These are phyloP conservation scores for Hyposmocoma kahamanoa DNA, from an alignment of 1,140 invertebrate genomes.

Conservation along the genomic window DNA sequence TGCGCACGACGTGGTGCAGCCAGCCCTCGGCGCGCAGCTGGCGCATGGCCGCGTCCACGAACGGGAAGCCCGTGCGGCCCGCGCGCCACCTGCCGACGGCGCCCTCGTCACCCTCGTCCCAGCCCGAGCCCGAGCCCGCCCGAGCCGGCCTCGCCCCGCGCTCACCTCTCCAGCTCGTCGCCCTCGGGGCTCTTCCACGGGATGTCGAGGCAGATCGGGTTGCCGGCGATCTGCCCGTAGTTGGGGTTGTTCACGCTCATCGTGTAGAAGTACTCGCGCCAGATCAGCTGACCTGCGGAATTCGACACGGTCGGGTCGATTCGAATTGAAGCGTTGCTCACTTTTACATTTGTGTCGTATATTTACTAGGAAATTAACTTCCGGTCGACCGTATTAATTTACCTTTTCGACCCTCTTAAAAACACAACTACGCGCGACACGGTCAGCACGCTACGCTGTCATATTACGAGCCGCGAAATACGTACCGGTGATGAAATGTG, in stretches of 20 bases:
- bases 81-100: slow-evolving; percentile 77
- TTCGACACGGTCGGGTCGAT: slow-evolving; percentile 11
- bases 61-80: slow-evolving; percentile 83
- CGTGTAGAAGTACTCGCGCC: slow-evolving; percentile 87
- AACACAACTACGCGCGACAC: too few species aligned
- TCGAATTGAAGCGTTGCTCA: neutral
- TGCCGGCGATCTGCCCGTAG: slow-evolving; percentile 81
- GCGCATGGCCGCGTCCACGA: slow-evolving; percentile 84
- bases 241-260: slow-evolving; percentile 80
- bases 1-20: slow-evolving; percentile 82
- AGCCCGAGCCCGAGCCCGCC: too few species aligned
- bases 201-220: slow-evolving; percentile 84
- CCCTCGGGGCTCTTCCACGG: slow-evolving; percentile 77
- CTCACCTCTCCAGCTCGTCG: slow-evolving; percentile 71
- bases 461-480: too few species aligned
- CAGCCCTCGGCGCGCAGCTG: slow-evolving; percentile 80
- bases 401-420: too few species aligned
- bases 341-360: too few species aligned
- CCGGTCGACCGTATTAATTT: too few species aligned
- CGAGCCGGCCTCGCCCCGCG: too few species aligned
- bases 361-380: neutral
- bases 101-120: too few species aligned
- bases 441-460: too few species aligned
- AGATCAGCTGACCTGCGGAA: slow-evolving; percentile 80
- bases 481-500: slow-evolving; percentile 61